phyloP scores from a whole-genome alignment of 2,888 invertebrate genomes.

The Ophonus ardosiacus region DNA sequence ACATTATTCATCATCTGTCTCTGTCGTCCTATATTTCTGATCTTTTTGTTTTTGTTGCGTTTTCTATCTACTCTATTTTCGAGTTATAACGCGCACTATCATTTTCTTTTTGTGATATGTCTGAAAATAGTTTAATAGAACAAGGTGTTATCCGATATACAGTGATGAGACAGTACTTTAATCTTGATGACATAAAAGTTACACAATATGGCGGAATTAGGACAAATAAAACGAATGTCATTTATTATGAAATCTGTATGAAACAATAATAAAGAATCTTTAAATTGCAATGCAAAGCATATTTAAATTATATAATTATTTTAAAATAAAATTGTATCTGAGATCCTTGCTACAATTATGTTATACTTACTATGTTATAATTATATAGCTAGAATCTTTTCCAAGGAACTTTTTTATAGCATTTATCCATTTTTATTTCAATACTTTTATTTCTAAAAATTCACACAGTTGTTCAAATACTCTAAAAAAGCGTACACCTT shows the following conservation, averaged over 20 bases:
- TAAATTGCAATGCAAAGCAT: no score
- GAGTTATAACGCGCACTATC: background rate
- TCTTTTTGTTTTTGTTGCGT: slow-evolving; percentile 4
- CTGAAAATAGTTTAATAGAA: background rate
- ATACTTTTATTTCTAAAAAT: no score
- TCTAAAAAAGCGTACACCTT: no score
- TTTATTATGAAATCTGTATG: background rate
- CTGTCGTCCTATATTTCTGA: slow-evolving; percentile 20
- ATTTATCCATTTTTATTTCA: no score
- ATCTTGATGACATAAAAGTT: background rate
- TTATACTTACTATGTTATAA: no score
- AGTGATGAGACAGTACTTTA: slow-evolving; percentile 6
- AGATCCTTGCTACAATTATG: no score
- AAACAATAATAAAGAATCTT: background rate
- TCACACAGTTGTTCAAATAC: no score
- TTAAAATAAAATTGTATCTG: no score
- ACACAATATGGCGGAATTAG: background rate
- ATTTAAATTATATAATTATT: no score
- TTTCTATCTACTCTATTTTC: background rate
- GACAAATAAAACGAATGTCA: background rate
- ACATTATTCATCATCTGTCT: slow-evolving; percentile 28
- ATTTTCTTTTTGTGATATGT: background rate
- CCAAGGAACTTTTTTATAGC: no score
- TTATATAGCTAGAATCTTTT: no score
- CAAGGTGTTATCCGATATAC: background rate